Conservation (phyloP, 2,797 vertebrate genomes). For the Rousettus madagascariensis region DNA sequence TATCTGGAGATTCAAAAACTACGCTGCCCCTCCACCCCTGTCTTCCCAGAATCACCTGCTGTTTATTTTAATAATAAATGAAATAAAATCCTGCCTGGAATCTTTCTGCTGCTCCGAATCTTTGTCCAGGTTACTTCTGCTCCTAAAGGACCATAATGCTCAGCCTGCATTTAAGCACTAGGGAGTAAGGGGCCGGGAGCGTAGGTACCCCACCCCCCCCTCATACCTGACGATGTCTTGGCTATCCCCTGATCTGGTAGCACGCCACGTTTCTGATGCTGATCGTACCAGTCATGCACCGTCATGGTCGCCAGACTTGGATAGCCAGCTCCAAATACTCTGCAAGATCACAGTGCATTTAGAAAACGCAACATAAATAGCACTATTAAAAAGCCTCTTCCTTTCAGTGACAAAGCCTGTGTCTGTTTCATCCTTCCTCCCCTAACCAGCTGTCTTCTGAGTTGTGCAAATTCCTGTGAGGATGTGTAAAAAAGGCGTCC, state of each 20-base stretch:
- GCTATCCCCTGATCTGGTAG: slow-evolving; percentile 87
- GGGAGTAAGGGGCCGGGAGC: neutral
- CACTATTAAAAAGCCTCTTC: slow-evolving; percentile 9
- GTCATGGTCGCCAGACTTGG: slow-evolving; percentile 95
- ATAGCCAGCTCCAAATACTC: slow-evolving; percentile 95
- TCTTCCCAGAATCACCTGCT: neutral
- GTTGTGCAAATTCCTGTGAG: neutral
- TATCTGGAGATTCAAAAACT: slow-evolving; percentile 12
- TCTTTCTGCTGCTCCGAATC: neutral
- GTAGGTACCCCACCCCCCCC: neutral
- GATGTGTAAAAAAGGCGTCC: neutral
- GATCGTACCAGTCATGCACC: slow-evolving; percentile 96
- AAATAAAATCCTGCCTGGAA: neutral
- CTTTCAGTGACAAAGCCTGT: slow-evolving; percentile 12
- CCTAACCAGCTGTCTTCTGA: neutral
- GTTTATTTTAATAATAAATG: slow-evolving; percentile 31
- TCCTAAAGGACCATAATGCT: neutral
- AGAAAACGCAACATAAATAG: slow-evolving; percentile 47
- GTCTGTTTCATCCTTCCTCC: neutral
- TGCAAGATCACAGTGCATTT: slow-evolving; percentile 75
- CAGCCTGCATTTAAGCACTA: neutral
- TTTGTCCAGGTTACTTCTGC: neutral
- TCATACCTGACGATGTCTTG: slow-evolving; percentile 82
- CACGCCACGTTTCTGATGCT: slow-evolving; percentile 86
- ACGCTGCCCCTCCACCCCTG: neutral